A percentile compares a stretch with the other conserved stretches of the same genome.
These are phyloP conservation scores for Passer montanus DNA, from an alignment of 2,113 vertebrate species.

Conservation along the genomic window DNA sequence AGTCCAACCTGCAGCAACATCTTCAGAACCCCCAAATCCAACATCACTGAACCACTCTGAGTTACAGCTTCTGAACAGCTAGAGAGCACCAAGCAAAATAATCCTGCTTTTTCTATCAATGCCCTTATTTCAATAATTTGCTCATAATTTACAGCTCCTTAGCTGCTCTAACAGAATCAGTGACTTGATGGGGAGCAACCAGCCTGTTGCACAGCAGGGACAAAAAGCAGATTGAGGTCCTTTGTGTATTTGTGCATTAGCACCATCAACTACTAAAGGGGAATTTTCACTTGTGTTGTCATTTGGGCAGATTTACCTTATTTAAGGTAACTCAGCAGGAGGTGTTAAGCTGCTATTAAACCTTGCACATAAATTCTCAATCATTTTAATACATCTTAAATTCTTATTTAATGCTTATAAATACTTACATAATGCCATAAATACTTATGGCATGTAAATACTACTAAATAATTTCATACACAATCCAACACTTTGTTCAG, in stretches of 20 bases:
- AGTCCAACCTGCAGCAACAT: neutral
- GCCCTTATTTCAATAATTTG: neutral
- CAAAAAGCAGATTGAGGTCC: neutral
- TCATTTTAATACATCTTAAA: neutral
- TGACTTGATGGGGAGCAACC: neutral
- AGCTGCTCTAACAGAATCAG: neutral
- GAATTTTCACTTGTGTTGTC: neutral
- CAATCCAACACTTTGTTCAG: neutral
- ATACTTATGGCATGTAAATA: neutral
- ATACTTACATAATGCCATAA: neutral
- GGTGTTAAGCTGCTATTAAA: neutral
- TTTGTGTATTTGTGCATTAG: neutral
- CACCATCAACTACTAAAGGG: neutral
- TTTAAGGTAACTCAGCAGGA: neutral
- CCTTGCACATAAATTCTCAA: neutral
- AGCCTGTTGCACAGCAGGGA: neutral
- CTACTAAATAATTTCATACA: neutral
- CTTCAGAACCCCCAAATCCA: neutral
- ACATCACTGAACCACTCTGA: neutral
- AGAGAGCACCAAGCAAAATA: neutral
- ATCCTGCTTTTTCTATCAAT: neutral
- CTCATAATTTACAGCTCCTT: neutral
- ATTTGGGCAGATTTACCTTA: neutral
- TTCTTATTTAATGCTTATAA: neutral
- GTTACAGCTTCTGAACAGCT: neutral